Conservation (phyloP, 2,797 vertebrate genomes). For the Florisuga fusca region DNA sequence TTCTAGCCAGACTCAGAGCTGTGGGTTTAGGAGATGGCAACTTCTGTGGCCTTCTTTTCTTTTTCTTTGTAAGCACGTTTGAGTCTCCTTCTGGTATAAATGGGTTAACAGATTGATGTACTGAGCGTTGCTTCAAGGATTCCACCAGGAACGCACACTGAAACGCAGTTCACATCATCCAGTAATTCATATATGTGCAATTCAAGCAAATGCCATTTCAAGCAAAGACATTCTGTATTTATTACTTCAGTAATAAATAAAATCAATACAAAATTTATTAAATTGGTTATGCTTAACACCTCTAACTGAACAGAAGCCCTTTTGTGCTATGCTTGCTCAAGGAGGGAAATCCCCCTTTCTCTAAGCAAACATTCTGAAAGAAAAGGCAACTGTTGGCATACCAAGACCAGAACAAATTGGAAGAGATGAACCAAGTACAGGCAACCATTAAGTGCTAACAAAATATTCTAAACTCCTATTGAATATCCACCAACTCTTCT, state of each 20-base stretch:
- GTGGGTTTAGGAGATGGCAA: constrained; percentile 68
- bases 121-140: constrained; percentile 77
- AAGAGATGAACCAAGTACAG: neutral
- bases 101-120: neutral
- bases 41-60: constrained; percentile 51
- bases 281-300: neutral
- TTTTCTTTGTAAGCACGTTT: neutral
- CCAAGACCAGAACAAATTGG: neutral
- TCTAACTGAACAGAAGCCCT: neutral
- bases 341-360: neutral
- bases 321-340: neutral
- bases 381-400: neutral
- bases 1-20: constrained; percentile 71
- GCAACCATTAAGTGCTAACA: neutral
- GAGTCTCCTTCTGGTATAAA: neutral
- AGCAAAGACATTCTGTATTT: neutral
- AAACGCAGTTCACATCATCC: neutral
- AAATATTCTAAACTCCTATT: neutral
- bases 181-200: neutral
- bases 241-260: neutral
- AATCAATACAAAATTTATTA: neutral
- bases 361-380: neutral
- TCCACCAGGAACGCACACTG: constrained; percentile 83
- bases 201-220: neutral
- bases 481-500: neutral